phyloP scores from a whole-genome alignment of 2,113 vertebrate species.

The Alosa alosa region DNA sequence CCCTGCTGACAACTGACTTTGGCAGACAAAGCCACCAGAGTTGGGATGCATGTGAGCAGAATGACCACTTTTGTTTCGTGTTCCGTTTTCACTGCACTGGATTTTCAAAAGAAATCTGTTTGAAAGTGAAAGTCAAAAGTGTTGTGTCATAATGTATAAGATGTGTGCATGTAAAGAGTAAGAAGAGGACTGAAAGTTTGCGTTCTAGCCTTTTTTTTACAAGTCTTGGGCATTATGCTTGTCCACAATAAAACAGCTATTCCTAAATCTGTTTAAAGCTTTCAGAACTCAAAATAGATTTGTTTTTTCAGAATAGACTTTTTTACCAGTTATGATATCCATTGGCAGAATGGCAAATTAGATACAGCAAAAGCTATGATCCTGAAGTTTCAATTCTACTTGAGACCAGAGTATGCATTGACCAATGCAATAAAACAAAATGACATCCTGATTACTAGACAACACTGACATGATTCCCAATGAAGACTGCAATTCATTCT shows the following conservation, averaged over 20 bases:
- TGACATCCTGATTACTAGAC: background rate
- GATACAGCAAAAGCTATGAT: background rate
- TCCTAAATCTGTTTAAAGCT: background rate
- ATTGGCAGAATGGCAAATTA: background rate
- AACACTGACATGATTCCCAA: no score
- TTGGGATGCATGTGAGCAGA: background rate
- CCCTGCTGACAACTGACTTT: conserved; percentile 39
- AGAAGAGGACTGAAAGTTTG: background rate
- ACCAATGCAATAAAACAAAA: background rate
- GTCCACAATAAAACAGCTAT: background rate
- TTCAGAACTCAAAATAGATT: background rate
- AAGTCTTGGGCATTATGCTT: background rate
- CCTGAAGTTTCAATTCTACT: background rate
- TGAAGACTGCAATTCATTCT: no score
- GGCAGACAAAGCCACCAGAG: background rate
- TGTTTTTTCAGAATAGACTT: background rate
- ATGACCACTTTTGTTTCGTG: background rate
- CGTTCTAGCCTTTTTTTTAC: background rate
- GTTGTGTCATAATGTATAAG: background rate
- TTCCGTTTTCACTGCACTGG: background rate
- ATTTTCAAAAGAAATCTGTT: background rate
- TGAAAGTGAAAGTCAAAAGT: background rate
- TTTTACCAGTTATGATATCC: background rate
- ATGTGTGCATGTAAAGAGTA: background rate
- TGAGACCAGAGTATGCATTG: background rate